Percentiles rank a stretch among this genome's conserved stretches.
Conservation (phyloP, 1,140 invertebrate species). For the Heliconius hermathena region DNA sequence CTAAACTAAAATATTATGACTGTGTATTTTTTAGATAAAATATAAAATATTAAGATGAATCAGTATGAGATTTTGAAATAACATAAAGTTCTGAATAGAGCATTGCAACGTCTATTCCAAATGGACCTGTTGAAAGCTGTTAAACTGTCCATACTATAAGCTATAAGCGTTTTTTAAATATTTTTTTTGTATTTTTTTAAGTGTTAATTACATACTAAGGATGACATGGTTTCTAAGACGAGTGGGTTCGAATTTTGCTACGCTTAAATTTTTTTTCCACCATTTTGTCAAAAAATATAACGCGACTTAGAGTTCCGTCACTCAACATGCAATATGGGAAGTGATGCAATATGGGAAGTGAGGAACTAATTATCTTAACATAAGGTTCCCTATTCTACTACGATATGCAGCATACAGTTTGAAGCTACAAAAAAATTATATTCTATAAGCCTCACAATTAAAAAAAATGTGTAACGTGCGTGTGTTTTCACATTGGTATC, state of each 20-base stretch:
- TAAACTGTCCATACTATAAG: conserved; percentile 15
- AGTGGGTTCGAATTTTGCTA: too few relatives aligned
- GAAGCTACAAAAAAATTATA: too few relatives aligned
- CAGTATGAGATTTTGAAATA: conserved; percentile 15
- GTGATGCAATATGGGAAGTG: too few relatives aligned
- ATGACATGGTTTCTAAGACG: too few relatives aligned
- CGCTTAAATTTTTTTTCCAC: too few relatives aligned
- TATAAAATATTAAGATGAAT: conserved; percentile 14
- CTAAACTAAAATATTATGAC: too few relatives aligned
- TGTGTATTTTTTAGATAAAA: background rate
- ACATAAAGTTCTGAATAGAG: conserved; percentile 23
- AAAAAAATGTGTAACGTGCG: background rate
- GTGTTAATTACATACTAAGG: background rate
- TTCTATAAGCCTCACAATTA: background rate
- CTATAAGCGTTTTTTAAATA: background rate
- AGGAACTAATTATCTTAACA: too few relatives aligned
- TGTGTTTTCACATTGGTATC: background rate
- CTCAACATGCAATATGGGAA: too few relatives aligned
- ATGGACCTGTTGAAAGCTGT: conserved; percentile 46
- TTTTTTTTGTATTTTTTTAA: background rate
- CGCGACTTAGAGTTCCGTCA: too few relatives aligned
- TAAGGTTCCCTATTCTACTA: too few relatives aligned
- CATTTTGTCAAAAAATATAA: too few relatives aligned
- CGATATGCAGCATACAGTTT: too few relatives aligned
- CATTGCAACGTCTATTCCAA: conserved; percentile 44